phyloP scores from a whole-genome alignment of 1,140 invertebrate genomes.

The Onthophagus taurus region DNA sequence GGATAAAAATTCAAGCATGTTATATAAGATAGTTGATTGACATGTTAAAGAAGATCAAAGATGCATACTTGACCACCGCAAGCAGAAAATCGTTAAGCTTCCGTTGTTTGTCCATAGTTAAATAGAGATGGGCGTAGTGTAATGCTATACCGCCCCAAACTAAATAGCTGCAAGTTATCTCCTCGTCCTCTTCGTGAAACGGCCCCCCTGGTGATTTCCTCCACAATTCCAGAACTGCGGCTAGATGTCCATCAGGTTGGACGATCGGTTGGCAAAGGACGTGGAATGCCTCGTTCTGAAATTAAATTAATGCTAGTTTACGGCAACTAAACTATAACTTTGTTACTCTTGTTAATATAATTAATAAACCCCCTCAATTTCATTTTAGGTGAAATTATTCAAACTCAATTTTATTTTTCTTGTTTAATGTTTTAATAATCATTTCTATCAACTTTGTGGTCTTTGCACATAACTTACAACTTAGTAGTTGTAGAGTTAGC shows the following conservation, averaged over 20 bases:
- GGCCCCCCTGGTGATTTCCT: slow-evolving; percentile 31
- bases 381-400: too few species aligned
- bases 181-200: slow-evolving; percentile 59
- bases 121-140: slow-evolving; percentile 52
- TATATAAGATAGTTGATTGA: too few species aligned
- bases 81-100: slow-evolving; percentile 62
- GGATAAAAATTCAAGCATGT: too few species aligned
- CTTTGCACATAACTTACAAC: too few species aligned
- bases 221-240: slow-evolving; percentile 46
- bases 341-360: too few species aligned
- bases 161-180: slow-evolving; percentile 51
- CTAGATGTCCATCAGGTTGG: slow-evolving; percentile 46
- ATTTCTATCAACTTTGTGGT: too few species aligned
- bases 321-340: too few species aligned
- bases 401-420: too few species aligned
- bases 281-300: slow-evolving; percentile 33
- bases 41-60: background rate
- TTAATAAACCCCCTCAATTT: too few species aligned
- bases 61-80: slow-evolving; percentile 59
- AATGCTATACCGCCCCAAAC: slow-evolving; percentile 55
- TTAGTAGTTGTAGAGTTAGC: too few species aligned
- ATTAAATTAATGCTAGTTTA: too few species aligned
- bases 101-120: slow-evolving; percentile 52
- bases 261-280: slow-evolving; percentile 47
- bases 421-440: too few species aligned